Evolutionary conservation across 1,140 invertebrate genomes (phyloP), one percentile per base, ranked within the genome.

Genomic region (Eufriesea mexicana): DNA sequence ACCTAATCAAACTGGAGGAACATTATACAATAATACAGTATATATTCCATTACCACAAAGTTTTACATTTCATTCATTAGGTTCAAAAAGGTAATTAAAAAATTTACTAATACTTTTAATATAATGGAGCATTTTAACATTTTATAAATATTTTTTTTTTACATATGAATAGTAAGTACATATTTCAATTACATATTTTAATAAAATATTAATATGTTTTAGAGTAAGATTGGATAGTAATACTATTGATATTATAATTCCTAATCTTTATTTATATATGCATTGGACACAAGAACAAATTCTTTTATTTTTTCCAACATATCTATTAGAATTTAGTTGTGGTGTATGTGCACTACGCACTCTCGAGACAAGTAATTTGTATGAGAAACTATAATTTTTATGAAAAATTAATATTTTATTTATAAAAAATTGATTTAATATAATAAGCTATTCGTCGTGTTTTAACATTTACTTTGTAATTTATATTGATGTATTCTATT

Each of bases 271-370:
- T 42, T 76, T 94, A 55, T 94, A 92, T 47, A 82, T 94, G 75
- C 93, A 94, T 55, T 93, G 92, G 90, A 94, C 93, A 12, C 88
- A 91, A 78, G 90, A 94, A 73, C 93, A 94, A 84, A 71, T 94
- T 66, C 85, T 94, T 68, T 25, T 94, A 14, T 93, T 94, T 76
- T 94, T 93, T 78, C 92, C 94, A 9, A 94, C 91, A 78, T 93
- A 93, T 77, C 88, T 93, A 68, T 86, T 92, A 82, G 93, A 94
- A 88, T 93, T 92, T 73, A 89, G 91, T 2, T 94, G 94, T 86
- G 94, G 94, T 55, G 79, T 93, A 75, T 94, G 94, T 64, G 91
- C 91, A 25, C 85, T 91, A 72, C 42, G 75, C n/a, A 76, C 66
- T 75, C 28, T 64, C 45, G 86, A 91, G 18, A 71, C 62, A 2